Evolutionary conservation across 1,140 invertebrate genomes (phyloP).

Genomic region (Microplitis mediator): DNA sequence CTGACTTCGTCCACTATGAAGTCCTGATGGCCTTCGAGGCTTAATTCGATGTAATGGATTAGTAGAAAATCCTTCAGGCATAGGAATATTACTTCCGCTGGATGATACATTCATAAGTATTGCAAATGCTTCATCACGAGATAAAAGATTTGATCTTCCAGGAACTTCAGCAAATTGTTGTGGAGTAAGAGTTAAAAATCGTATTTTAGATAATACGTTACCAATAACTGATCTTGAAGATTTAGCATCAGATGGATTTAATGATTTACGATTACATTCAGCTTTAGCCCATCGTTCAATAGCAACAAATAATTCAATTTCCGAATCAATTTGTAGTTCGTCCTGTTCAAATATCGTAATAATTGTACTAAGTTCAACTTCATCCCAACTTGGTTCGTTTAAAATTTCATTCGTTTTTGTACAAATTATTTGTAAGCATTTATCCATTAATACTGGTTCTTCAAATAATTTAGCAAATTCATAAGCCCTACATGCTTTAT

Average conservation of each 20-base stretch:
- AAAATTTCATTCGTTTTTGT: constrained; percentile 78
- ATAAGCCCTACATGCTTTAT: constrained; percentile 82
- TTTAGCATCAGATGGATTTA: constrained; percentile 51
- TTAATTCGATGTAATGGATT: constrained; percentile 48
- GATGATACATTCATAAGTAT: constrained; percentile 83
- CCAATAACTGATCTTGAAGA: constrained; percentile 59
- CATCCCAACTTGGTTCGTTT: constrained; percentile 74
- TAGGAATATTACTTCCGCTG: constrained; percentile 65
- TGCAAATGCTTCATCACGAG: constrained; percentile 77
- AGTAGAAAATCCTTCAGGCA: constrained; percentile 73
- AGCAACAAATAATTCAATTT: constrained; percentile 77
- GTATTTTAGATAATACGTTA: constrained; percentile 70
- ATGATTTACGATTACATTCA: constrained; percentile 49
- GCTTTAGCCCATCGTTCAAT: constrained; percentile 69
- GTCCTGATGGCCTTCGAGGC: constrained; percentile 25
- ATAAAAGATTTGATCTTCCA: constrained; percentile 72
- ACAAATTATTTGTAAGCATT: constrained; percentile 76
- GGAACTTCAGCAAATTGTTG: constrained; percentile 82
- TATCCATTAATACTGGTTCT: constrained; percentile 78
- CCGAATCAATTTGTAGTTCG: constrained; percentile 73
- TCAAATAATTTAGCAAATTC: constrained; percentile 86
- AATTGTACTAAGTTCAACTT: constrained; percentile 75
- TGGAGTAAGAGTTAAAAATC: constrained; percentile 77
- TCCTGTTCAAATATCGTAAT: constrained; percentile 77
- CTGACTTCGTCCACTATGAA: constrained; percentile 34